Base-by-base conservation (phyloP, 2,888 invertebrate species). In the Sisyra nigra region DNA sequence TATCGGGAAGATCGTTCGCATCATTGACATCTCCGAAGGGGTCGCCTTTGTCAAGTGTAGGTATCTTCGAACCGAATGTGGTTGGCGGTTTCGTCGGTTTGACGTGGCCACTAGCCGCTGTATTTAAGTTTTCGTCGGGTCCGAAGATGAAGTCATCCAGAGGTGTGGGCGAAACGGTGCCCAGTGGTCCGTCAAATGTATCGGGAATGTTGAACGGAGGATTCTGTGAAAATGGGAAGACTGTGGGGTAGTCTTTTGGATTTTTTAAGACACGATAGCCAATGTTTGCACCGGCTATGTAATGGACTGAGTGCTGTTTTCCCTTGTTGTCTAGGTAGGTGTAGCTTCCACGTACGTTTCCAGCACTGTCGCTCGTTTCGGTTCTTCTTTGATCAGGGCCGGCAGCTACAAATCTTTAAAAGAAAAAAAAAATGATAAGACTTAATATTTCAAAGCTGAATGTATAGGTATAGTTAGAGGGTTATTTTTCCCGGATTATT, bases 311-410 rank as follows among this genome's bases (percentile, higher is more conserved):
- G 45, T 67, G 74, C 57, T 82, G 81, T 18, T 80, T 74, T 1
- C 82, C 82, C 62, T 82, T 81, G 53, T 83, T 82, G 50, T 83
- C 83, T 13, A 83, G 60, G 56, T 80, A 84, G 1, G 82, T 80
- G 63, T 82, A 83, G 0, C 81, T 80, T 29, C 83, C 84, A 49
- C 80, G 64, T 2, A 82, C 80, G 49, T 82, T 71, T 11, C 81
- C 81, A 44, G 72, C 71, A 0, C 80, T 66, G 48, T 80, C 81
- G 48, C 80, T 80, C 49, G 74, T 74, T 59, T 84, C 83, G 0
- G 80, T 76, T 45, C 83, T 64, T 49, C 81, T 68, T 54, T 82
- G 82, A 54, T 83, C 83, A 0, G 83, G 83, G 2, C 81, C 82
- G 6, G 80, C 76, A 29, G 81, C 76, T 50, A 80, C 76, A 50